Conservation (phyloP, 2,888 invertebrate genomes). For the Catocala sponsa region DNA sequence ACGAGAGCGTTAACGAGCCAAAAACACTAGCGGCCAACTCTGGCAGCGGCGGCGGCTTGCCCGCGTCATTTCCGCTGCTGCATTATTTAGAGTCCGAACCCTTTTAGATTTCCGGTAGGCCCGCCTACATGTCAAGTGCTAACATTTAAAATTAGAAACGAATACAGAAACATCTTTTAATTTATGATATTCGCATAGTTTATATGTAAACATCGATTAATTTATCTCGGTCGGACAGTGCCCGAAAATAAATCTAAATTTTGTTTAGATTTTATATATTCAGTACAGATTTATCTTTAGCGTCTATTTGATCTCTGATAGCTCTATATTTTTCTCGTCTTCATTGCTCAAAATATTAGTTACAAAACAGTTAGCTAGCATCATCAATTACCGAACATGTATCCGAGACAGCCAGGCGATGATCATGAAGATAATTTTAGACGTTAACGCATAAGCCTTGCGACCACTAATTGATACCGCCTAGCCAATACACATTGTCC, state of each 20-base stretch:
- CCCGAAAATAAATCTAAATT: slow-evolving; percentile 1
- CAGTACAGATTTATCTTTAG: slow-evolving; percentile 11
- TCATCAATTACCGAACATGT: slow-evolving; percentile 46
- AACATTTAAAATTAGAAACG: slow-evolving; percentile 21
- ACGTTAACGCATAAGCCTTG: slow-evolving; percentile 46
- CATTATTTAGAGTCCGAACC: slow-evolving; percentile 60
- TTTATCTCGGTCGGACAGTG: slow-evolving; percentile 2
- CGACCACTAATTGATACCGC: slow-evolving; percentile 46
- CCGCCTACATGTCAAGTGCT: slow-evolving; percentile 27
- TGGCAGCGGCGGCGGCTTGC: slow-evolving; percentile 40
- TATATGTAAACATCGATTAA: slow-evolving; percentile 10
- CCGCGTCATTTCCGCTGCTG: slow-evolving; percentile 68
- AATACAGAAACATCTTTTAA: slow-evolving; percentile 17
- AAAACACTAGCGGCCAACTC: slow-evolving; percentile 52
- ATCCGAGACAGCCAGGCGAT: slow-evolving; percentile 38
- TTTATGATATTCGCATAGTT: slow-evolving; percentile 3
- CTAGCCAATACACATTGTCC: slow-evolving; percentile 39
- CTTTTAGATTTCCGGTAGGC: slow-evolving; percentile 62
- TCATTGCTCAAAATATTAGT: slow-evolving; percentile 20
- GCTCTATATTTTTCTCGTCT: not conserved
- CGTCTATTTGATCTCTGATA: slow-evolving; percentile 3
- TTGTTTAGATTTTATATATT: slow-evolving; percentile 2
- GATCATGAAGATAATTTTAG: slow-evolving; percentile 50
- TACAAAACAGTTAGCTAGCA: slow-evolving; percentile 27
- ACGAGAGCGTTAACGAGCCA: slow-evolving; percentile 54